phyloP scores from a whole-genome alignment of 2,888 invertebrate genomes.

The Eurois occulta region DNA sequence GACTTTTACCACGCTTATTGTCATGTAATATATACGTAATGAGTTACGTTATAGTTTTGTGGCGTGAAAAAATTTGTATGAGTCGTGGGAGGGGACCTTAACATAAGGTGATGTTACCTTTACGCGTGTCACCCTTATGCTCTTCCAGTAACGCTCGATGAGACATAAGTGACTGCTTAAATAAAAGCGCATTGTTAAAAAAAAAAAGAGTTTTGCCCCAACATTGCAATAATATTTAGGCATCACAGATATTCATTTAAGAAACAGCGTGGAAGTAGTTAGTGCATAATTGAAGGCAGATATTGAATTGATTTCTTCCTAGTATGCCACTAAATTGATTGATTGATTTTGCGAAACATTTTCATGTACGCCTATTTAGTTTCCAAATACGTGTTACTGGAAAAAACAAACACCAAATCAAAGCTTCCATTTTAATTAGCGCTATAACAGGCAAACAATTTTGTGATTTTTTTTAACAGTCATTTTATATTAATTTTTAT shows the following conservation, averaged over 20 bases:
- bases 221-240: not conserved
- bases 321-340: slow-evolving; percentile 4
- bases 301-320: slow-evolving; percentile 11
- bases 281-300: not conserved
- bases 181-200: not conserved
- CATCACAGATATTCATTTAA: not conserved
- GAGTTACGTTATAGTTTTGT: slow-evolving; percentile 48
- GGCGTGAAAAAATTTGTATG: slow-evolving; percentile 17
- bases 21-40: slow-evolving; percentile 67
- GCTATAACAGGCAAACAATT: not conserved
- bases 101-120: not conserved
- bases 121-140: not conserved
- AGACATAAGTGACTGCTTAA: not conserved
- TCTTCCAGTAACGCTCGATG: not conserved
- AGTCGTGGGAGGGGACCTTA: slow-evolving; percentile 14
- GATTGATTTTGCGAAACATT: slow-evolving; percentile 17
- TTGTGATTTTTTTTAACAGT: not conserved
- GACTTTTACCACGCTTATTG: slow-evolving; percentile 67
- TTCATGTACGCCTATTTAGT: not conserved
- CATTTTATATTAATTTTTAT: not conserved
- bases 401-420: not conserved
- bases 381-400: not conserved
- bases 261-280: not conserved
- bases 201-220: not conserved
- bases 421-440: not conserved